Evolutionary conservation across 1,140 invertebrate species (phyloP), one percentile per base, ranked within the genome.

Genomic region (Argopecten irradians): DNA sequence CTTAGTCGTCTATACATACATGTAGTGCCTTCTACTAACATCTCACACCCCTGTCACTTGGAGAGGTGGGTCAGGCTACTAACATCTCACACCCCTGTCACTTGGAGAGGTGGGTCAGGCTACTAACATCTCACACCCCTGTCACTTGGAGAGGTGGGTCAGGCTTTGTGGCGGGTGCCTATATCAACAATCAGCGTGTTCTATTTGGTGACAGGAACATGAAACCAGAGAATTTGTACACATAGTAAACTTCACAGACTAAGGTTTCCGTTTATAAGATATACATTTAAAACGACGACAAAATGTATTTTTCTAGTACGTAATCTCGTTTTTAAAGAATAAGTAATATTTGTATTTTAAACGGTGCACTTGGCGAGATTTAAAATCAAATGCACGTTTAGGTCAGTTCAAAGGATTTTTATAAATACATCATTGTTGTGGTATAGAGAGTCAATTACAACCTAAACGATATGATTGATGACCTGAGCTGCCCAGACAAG

Each of bases 401-500:
- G 28, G n/a, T 11, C 55, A 71, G 22, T 71, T 71, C 55, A 71
- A 71, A 71, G 55, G n/a, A n/a, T n/a, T n/a, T 28, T 28, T 71
- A 71, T 28, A 28, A 71, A 71, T 28, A 71, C 55, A 28, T n/a
- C 55, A 28, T 71, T 71, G 55, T 71, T 71, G 22, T 11, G 16
- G 55, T 71, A 28, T 71, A 28, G 2, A 28, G 55, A n/a, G 55
- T 71, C 55, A 71, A 71, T 71, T 71, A 71, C 55, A 71, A 28
- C 22, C n/a, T n/a, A 71, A 71, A 71, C 55, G n/a, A 16, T 11
- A 28, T 71, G 55, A 71, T 71, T 0, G 55, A 71, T 71, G 55
- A n/a, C 55, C n/a, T 71, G 55, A n/a, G 5, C 55, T 71, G 55
- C n/a, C 55, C n/a, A n/a, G 55, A 71, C 55, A 71, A 71, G 55